Evolutionary conservation across 1,140 invertebrate genomes (phyloP), one percentile per base, ranked within the genome.

Genomic region (Fopius arisanus): DNA sequence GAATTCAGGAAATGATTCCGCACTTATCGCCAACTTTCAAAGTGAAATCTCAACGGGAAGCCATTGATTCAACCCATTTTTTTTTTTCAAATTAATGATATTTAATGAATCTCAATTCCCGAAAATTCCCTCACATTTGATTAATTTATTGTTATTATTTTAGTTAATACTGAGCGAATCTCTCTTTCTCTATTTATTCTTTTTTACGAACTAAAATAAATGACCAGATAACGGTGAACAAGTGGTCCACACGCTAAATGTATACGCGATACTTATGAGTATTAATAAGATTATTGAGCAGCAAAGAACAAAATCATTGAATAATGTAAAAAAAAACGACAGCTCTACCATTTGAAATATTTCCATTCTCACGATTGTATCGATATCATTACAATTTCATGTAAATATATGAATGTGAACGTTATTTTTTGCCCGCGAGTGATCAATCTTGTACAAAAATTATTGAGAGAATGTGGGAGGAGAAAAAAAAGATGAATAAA

Each of bases 221-320:
- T 14, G 3, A 59, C 54, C 54, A 59, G 23, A 1, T 12, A 23
- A 26, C 26, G 23, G 19, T 28, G 23, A 59, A 59, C 19, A 59
- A 59, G 54, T 59, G 54, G 54, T 59, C 54, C 54, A 59, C 26
- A 23, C 54, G 26, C 54, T 59, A n/a, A 59, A 59, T 14, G 54
- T 59, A 59, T 59, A 59, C 54, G 54, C 54, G 54, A 59, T 59
- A 59, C 54, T 59, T 28, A 59, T 26, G n/a, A 48, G 16, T 26
- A 59, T 59, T 59, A 26, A 26, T 26, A 23, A 59, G 19, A 59
- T 7, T 23, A 59, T 59, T 21, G 23, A 59, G 54, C 23, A 59
- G 19, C 9, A 26, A 12, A 59, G 19, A 59, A 59, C 14, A 59
- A 59, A 59, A 59, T 19, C 6, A 26, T 28, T 28, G 23, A 26